A percentile compares a stretch with the other conserved stretches of the same genome.
Conservation (phyloP, 2,113 vertebrate species). For the Columbina picui region DNA sequence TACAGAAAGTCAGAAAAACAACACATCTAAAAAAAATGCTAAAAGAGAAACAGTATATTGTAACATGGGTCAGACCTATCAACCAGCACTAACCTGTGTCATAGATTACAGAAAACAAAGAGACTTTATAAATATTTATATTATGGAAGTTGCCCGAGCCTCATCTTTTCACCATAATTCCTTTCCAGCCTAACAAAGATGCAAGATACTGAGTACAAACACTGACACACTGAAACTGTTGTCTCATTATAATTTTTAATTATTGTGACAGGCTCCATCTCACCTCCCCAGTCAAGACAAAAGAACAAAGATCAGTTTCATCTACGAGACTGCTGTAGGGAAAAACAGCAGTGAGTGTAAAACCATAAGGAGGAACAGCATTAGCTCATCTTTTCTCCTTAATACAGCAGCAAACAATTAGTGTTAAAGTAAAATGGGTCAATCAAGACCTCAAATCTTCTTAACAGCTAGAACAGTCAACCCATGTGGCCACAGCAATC, state of each 20-base stretch:
- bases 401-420: slow-evolving; percentile 53
- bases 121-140: not conserved
- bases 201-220: not conserved
- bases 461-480: slow-evolving; percentile 41
- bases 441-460: slow-evolving; percentile 56
- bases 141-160: not conserved
- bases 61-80: not conserved
- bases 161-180: not conserved
- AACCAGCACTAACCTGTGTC: not conserved
- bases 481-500: slow-evolving; percentile 26
- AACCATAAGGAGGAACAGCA: not conserved
- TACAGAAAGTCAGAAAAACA: not conserved
- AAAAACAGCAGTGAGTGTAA: not conserved
- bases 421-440: slow-evolving; percentile 56
- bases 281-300: not conserved
- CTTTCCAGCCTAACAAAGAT: not conserved
- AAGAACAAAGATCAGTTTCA: slow-evolving; percentile 44
- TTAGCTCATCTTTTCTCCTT: slow-evolving; percentile 38
- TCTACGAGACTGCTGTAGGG: not conserved
- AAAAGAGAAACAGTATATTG: not conserved
- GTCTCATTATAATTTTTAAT: not conserved
- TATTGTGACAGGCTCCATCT: not conserved
- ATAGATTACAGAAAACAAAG: not conserved
- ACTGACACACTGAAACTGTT: not conserved
- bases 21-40: not conserved